A percentile compares a stretch with the other conserved stretches of the same genome.
phyloP scores from a whole-genome alignment of 2,797 vertebrate species.

The Leuciscus waleckii region DNA sequence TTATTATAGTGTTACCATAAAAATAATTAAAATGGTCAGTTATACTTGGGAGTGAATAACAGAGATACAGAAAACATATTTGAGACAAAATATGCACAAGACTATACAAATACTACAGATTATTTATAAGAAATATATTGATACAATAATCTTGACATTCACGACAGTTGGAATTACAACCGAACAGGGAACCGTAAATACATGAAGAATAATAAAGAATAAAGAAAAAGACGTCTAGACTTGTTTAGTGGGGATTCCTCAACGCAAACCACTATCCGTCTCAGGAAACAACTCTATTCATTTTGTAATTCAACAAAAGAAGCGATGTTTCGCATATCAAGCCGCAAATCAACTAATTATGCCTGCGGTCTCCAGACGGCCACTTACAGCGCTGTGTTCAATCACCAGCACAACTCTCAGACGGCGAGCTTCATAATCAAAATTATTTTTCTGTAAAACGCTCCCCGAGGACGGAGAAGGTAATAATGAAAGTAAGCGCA shows the following conservation, averaged over 20 bases:
- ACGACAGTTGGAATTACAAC: no score
- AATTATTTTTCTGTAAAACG: slow-evolving; percentile 53
- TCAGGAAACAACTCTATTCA: neutral
- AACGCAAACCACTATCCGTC: neutral
- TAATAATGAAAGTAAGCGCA: slow-evolving; percentile 51
- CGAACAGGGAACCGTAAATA: no score
- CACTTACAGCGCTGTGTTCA: slow-evolving; percentile 43
- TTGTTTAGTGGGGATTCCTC: neutral
- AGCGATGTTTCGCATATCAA: slow-evolving; percentile 13
- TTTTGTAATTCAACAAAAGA: slow-evolving; percentile 10
- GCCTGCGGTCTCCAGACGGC: slow-evolving; percentile 43
- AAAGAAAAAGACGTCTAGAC: slow-evolving; percentile 20
- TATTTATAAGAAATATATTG: no score
- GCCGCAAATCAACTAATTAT: slow-evolving; percentile 51
- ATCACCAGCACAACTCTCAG: slow-evolving; percentile 45
- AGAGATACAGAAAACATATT: no score
- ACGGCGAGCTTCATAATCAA: slow-evolving; percentile 56
- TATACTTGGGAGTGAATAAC: no score
- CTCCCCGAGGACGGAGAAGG: slow-evolving; percentile 46
- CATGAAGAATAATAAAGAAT: no score
- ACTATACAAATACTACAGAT: no score
- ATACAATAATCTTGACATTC: no score
- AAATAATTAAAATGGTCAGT: no score
- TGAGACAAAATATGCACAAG: no score
- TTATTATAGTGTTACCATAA: no score